Percentiles rank a stretch among this genome's conserved stretches.
Conservation (phyloP, 2,888 invertebrate genomes). For the Serrognathus titanus region DNA sequence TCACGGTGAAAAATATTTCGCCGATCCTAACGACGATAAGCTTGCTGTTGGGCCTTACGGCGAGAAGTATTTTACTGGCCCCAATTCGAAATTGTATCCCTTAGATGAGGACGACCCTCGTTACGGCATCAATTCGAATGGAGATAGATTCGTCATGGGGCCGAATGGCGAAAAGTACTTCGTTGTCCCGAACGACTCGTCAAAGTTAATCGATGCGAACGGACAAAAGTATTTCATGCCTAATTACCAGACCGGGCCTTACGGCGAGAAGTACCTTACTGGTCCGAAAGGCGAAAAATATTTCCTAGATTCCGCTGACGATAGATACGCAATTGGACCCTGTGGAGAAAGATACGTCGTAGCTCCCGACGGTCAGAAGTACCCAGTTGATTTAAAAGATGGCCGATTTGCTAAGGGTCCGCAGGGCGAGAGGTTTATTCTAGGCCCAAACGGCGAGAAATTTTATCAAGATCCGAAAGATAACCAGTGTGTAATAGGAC, state of each 20-base stretch:
- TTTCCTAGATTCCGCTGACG: constrained; percentile 12
- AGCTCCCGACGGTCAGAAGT: constrained; percentile 8
- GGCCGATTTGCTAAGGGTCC: constrained; percentile 10
- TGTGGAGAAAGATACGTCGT: constrained; percentile 11
- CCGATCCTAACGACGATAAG: constrained; percentile 11
- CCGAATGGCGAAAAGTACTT: constrained; percentile 13
- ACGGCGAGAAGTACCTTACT: constrained; percentile 9
- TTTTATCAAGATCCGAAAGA: constrained; percentile 11
- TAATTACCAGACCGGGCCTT: constrained; percentile 6
- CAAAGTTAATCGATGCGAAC: constrained; percentile 5
- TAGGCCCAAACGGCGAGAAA: constrained; percentile 14
- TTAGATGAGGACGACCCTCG: constrained; percentile 10
- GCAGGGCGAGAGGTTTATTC: constrained; percentile 4
- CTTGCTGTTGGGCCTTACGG: constrained; percentile 5
- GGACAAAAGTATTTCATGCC: constrained; percentile 12
- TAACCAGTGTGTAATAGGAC: constrained; percentile 3
- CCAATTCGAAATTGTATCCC: constrained; percentile 7
- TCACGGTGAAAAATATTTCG: constrained; percentile 11
- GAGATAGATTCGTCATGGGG: constrained; percentile 8
- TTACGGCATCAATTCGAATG: constrained; percentile 7
- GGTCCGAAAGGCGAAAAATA: constrained; percentile 8
- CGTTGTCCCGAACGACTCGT: constrained; percentile 5
- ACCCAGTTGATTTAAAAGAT: constrained; percentile 13
- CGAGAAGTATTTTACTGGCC: constrained; percentile 10
- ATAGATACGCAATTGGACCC: constrained; percentile 10